Conservation (phyloP, 2,113 vertebrate species). For the Boulengeromyrus knoepffleri region DNA sequence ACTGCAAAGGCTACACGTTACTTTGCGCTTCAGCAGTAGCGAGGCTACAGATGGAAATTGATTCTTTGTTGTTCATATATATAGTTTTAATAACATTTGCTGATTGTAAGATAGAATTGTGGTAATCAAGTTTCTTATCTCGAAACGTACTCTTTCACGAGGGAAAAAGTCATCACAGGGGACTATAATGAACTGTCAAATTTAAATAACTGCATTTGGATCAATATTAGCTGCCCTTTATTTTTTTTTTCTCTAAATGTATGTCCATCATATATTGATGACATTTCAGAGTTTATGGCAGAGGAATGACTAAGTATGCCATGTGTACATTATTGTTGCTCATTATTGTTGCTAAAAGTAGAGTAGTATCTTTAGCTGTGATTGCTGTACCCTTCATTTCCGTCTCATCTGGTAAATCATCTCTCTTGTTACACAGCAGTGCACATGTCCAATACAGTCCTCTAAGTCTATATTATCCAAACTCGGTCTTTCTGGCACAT, state of each 20-base stretch:
- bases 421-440: neutral
- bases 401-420: neutral
- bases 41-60: conserved; percentile 17
- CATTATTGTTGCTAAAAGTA: neutral
- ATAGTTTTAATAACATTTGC: neutral
- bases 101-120: neutral
- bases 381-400: neutral
- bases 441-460: neutral
- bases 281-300: neutral
- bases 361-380: neutral
- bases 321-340: neutral
- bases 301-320: neutral
- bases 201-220: neutral
- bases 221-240: neutral
- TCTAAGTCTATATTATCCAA: neutral
- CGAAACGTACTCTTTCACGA: neutral
- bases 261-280: neutral
- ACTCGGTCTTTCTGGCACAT: neutral
- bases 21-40: conserved; percentile 23
- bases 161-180: too few relatives aligned
- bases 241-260: neutral
- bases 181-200: too few relatives aligned
- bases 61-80: neutral
- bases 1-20: conserved; percentile 17
- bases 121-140: neutral